phyloP scores from a whole-genome alignment of 2,113 vertebrate genomes.

The Lagopus muta region DNA sequence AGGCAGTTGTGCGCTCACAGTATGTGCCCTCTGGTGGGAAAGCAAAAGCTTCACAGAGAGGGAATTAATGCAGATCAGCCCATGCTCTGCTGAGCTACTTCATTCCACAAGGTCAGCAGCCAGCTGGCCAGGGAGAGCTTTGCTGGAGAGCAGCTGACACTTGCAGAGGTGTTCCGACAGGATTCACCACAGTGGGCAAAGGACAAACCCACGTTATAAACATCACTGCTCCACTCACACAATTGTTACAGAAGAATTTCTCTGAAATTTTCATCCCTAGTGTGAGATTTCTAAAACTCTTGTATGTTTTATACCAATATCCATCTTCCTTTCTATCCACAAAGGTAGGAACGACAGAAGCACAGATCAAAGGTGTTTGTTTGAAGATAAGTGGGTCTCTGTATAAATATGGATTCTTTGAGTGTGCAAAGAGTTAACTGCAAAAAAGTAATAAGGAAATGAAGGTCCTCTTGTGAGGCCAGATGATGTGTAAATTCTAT shows the following conservation, averaged over 20 bases:
- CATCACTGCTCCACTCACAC: background rate
- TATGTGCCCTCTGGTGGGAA: constrained; percentile 57
- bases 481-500: constrained; percentile 2
- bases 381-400: constrained; percentile 16
- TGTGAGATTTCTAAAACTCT: background rate
- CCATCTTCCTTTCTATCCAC: background rate
- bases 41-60: constrained; percentile 23
- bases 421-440: constrained; percentile 20
- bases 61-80: constrained; percentile 50
- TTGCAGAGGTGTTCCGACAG: constrained; percentile 21
- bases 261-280: background rate
- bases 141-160: background rate
- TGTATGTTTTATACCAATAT: background rate
- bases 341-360: constrained; percentile 20
- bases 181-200: background rate
- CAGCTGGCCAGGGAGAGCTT: background rate
- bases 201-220: fast-evolving
- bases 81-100: constrained; percentile 23
- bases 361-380: constrained; percentile 40
- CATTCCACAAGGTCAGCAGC: constrained; percentile 31
- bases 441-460: background rate
- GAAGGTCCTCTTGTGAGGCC: background rate
- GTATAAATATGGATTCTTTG: background rate
- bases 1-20: constrained; percentile 16
- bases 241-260: background rate